These are phyloP conservation scores for Magallana ariakensis DNA, from an alignment of 1,140 invertebrate genomes.

Conservation along the genomic window DNA sequence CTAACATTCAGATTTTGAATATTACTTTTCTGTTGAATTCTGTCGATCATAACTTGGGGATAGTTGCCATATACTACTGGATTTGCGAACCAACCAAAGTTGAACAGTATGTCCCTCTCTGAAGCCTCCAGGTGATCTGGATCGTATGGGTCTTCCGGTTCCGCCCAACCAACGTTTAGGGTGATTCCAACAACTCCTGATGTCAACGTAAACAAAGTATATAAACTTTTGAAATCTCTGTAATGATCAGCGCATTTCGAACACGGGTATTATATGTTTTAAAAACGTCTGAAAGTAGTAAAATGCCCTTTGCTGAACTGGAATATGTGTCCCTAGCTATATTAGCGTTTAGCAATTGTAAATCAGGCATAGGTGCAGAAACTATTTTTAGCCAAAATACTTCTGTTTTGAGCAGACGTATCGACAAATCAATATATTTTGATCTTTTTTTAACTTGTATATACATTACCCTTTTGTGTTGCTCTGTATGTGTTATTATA, in stretches of 20 bases:
- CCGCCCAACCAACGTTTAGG: conserved; percentile 53
- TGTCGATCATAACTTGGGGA: conserved; percentile 72
- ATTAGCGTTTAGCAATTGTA: too few species aligned
- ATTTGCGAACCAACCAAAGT: conserved; percentile 74
- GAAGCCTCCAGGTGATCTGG: conserved; percentile 59
- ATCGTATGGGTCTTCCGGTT: conserved; percentile 52
- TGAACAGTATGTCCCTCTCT: conserved; percentile 66
- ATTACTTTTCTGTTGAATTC: conserved; percentile 58
- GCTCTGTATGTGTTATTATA: conserved; percentile 67
- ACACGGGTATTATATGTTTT: too few species aligned
- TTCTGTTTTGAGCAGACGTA: too few species aligned
- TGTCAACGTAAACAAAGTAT: too few species aligned
- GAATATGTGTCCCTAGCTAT: too few species aligned
- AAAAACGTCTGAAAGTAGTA: too few species aligned
- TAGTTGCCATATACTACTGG: conserved; percentile 76
- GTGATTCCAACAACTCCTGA: conserved; percentile 55
- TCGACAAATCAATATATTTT: too few species aligned
- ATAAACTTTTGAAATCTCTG: too few species aligned
- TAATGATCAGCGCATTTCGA: too few species aligned
- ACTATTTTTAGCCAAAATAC: too few species aligned
- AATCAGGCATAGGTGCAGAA: too few species aligned
- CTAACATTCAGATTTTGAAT: conserved; percentile 54
- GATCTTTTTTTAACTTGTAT: background rate
- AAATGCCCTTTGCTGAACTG: too few species aligned
- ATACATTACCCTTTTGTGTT: conserved; percentile 64